Base-by-base conservation (phyloP, 1,140 invertebrate species). In the Adelges cooleyi region DNA sequence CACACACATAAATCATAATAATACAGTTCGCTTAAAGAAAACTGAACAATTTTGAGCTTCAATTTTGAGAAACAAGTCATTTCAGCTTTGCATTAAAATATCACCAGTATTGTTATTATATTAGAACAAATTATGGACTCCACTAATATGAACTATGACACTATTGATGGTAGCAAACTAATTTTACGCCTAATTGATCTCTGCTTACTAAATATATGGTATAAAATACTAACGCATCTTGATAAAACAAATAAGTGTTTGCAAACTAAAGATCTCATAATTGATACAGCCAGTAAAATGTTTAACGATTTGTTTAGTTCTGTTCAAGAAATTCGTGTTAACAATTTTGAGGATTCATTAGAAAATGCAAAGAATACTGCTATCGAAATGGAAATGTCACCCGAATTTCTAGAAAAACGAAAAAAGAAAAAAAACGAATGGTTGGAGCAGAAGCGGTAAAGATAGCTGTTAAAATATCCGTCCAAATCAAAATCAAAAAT, bases 381-480 rank as follows among this genome's bases (percentile, higher is more conserved):
- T 51, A 51, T 51, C 22, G 23, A 51, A 51, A 51, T 51, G 8
- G 25, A 51, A 51, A 15, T 27, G 17, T 51, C 23, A 51, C 4
- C 49, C 15, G 22, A 51, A 51, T 51, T 51, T 51, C 15, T 51
- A 51, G 49, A 51, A 51, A 27, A 49, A n/a, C n/a, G n/a, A n/a
- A n/a, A n/a, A n/a, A n/a, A n/a, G n/a, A n/a, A n/a, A n/a, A n/a
- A n/a, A n/a, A 25, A 27, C 22, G 23, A 2, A 25, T 50, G 48
- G n/a, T 17, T 18, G 50, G 50, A 51, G 50, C 27, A 51, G 2
- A 17, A 51, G 17, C 23, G 20, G 20, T 25, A 27, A 3, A 51
- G n/a, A 27, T 29, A 3, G 50, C 9, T 17, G 22, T 17, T n/a
- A n/a, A n/a, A 1, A 25, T 13, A 51, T 51, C 50, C 22, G 6